A percentile compares a stretch with the other conserved stretches of the same genome.
These are phyloP conservation scores for Syndactyla subalaris DNA, from an alignment of 2,797 vertebrate genomes.

Conservation along the genomic window DNA sequence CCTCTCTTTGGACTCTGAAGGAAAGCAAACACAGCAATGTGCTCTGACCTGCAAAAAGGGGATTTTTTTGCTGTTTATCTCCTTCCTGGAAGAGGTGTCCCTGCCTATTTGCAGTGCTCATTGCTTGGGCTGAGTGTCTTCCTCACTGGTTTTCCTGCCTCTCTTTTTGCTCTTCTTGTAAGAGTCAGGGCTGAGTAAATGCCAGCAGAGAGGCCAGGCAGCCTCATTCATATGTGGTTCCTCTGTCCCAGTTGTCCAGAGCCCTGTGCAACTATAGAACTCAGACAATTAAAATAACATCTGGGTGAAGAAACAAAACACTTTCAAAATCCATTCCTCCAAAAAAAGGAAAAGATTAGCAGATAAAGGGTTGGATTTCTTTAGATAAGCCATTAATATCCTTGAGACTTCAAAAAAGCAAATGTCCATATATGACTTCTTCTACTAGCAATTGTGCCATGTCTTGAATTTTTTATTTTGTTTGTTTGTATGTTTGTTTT, in stretches of 20 bases:
- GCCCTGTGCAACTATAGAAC: not conserved
- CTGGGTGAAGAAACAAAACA: not conserved
- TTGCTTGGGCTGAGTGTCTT: not conserved
- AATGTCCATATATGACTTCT: not conserved
- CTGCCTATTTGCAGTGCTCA: not conserved
- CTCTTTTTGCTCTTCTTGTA: not conserved
- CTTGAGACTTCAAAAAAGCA: conserved; percentile 10
- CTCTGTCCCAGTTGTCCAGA: conserved; percentile 9
- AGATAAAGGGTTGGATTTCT: too few relatives aligned
- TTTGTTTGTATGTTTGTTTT: too few relatives aligned
- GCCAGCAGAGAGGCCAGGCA: not conserved
- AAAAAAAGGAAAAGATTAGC: not conserved
- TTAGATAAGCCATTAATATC: too few relatives aligned
- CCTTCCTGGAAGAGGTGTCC: not conserved
- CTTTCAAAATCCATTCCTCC: not conserved
- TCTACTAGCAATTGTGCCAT: not conserved
- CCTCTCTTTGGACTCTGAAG: not conserved
- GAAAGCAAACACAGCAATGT: not conserved
- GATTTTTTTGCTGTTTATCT: not conserved
- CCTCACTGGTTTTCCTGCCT: not conserved
- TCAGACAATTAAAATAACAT: conserved; percentile 39
- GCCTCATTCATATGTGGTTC: not conserved
- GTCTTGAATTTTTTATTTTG: not conserved
- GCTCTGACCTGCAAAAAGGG: not conserved
- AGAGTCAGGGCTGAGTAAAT: not conserved